Evolutionary conservation across 2,113 vertebrate genomes (phyloP).

Genomic region (Camelus bactrianus): DNA sequence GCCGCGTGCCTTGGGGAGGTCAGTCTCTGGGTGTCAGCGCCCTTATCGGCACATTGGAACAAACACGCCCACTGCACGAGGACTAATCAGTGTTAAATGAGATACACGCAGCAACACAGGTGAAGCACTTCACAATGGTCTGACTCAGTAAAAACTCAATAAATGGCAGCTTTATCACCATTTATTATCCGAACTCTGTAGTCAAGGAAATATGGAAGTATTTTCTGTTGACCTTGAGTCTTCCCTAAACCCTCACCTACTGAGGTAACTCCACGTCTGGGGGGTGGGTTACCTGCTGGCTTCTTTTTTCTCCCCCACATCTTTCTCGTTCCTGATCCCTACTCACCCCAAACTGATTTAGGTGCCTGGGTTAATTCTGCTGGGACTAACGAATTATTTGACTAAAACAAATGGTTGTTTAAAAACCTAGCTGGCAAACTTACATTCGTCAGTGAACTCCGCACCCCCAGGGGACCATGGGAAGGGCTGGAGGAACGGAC

Average conservation of each 20-base stretch:
- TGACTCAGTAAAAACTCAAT: not conserved
- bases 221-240: not conserved
- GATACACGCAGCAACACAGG: not conserved
- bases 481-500: fast-evolving
- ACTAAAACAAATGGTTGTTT: not conserved
- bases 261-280: fast-evolving
- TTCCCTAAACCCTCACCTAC: not conserved
- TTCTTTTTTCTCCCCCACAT: fast-evolving
- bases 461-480: fast-evolving
- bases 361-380: not conserved
- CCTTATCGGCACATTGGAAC: not conserved
- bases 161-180: not conserved
- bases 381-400: not conserved
- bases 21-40: not conserved
- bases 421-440: not conserved
- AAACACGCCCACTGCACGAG: not conserved
- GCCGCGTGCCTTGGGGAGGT: not conserved
- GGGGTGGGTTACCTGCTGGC: not conserved
- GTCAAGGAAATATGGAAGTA: not conserved
- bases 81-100: fast-evolving
- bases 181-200: not conserved
- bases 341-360: not conserved
- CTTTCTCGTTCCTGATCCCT: too few relatives aligned
- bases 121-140: not conserved
- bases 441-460: not conserved